Base-by-base conservation (phyloP, 2,113 vertebrate genomes). In the Dendropsophus ebraccatus region DNA sequence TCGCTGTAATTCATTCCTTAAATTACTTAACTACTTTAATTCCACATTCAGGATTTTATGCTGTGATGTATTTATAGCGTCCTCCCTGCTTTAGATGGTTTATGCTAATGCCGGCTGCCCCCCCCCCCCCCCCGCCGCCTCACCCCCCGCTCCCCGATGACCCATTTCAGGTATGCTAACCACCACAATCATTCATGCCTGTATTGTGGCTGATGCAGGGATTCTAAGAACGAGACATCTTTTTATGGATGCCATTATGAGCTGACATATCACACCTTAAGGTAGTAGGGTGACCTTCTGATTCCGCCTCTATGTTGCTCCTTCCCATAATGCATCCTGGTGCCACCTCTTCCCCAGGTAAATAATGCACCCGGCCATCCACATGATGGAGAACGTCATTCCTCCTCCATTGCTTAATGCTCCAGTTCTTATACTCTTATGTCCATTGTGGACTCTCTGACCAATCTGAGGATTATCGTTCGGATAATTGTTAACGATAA, bases 21-120 rank as follows among this genome's bases (percentile, higher is more conserved):
- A 70, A 70, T 70, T 70, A 70, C 67, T 70, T 70, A 41, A 70
- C 32, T 70, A 69, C 65, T 69, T 28, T 69, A 69, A 69, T 69
- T 65, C 60, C 60, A 65, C 25, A 28, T 67, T 41, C 67, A 41
- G 32, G 67, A 37, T 37, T 70, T 70, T 70, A 41, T 23, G 19
- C 11, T 23, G 35, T 70, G 35, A 37, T 70, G 41, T 41, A 70
- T 70, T 70, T 70, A 70, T 23, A 37, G 35, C 17, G 14, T 41
- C 67, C 21, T 54, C 75, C 28, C n/a, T 47, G 13, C 41, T 45
- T 1, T 73, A 47, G 28, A 74, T 74, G 70, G 35, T 41, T 45
- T 2, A 41, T n/a, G 23, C 41, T 47, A 74, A 74, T 74, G 37
- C 41, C 6, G 1, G 23, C 69, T 47, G 4, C 41, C 72, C 23